These are phyloP conservation scores for Coryphaenoides rupestris DNA, from an alignment of 2,113 vertebrate genomes.

Conservation along the genomic window DNA sequence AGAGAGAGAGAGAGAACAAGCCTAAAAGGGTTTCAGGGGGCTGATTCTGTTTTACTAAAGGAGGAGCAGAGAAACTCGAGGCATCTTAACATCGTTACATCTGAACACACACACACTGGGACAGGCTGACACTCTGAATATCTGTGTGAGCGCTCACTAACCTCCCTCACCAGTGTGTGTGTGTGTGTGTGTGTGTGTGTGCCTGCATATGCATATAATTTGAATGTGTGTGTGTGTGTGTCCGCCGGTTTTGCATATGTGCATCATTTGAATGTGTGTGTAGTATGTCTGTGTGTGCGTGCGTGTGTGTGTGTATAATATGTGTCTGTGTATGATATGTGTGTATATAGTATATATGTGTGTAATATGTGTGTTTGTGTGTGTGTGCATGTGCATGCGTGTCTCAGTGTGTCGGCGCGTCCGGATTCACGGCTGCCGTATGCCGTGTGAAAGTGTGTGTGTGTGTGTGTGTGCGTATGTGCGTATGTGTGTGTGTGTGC, in stretches of 20 bases:
- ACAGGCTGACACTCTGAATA: background rate
- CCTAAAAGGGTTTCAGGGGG: no score
- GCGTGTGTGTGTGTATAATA: background rate
- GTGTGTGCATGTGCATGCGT: constrained; percentile 1
- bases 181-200: background rate
- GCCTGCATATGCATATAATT: background rate
- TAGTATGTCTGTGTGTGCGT: background rate
- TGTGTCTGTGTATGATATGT: background rate
- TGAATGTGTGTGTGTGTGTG: background rate
- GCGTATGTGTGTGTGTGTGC: background rate
- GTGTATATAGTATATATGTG: background rate
- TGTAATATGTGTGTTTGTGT: background rate
- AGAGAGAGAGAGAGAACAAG: no score
- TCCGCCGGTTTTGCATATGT: background rate
- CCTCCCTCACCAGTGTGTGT: background rate
- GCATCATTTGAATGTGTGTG: background rate
- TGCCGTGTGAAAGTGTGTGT: background rate
- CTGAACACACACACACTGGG: background rate
- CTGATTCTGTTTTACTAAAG: no score
- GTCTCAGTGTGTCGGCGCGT: background rate
- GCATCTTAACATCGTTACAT: no score
- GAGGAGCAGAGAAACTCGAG: no score
- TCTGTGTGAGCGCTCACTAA: background rate
- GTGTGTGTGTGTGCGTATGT: background rate
- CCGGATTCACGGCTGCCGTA: background rate